phyloP scores from a whole-genome alignment of 37 sponge, comb jelly and placozoan species.

The Hormiphora californensis region DNA sequence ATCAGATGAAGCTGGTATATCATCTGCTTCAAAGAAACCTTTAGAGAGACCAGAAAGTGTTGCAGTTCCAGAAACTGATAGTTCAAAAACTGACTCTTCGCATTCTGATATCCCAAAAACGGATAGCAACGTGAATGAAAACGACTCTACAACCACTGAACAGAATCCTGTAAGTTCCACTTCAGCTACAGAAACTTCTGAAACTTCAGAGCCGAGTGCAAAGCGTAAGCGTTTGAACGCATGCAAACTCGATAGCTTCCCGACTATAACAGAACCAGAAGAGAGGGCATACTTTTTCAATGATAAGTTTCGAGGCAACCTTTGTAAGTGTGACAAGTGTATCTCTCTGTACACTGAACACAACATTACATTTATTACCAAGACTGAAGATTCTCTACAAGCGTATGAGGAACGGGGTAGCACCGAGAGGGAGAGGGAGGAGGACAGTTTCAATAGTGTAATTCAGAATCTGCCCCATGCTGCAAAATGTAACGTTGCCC shows the following conservation, averaged over 20 bases:
- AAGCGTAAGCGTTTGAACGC: slow-evolving; percentile 41
- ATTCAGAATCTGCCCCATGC: slow-evolving; percentile 1
- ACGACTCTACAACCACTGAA: too few relatives aligned
- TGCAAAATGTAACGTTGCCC: slow-evolving; percentile 22
- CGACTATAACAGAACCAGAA: too few relatives aligned
- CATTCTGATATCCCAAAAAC: too few relatives aligned
- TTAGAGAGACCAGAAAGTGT: not conserved
- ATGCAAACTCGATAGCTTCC: not conserved
- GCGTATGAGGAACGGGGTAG: slow-evolving; percentile 65
- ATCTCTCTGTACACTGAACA: slow-evolving; percentile 58
- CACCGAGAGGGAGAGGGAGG: slow-evolving; percentile 30
- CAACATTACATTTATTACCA: slow-evolving; percentile 63
- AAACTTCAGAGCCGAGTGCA: slow-evolving; percentile 60
- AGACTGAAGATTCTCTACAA: slow-evolving; percentile 64
- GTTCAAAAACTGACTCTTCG: too few relatives aligned
- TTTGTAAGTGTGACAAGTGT: not conserved
- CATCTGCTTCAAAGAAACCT: too few relatives aligned
- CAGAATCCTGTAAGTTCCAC: too few relatives aligned
- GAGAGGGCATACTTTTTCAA: not conserved
- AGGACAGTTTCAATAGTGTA: not conserved
- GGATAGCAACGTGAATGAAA: too few relatives aligned
- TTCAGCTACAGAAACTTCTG: not conserved
- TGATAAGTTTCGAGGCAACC: not conserved
- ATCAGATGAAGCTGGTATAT: too few relatives aligned
- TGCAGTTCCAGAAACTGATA: not conserved